Base-by-base conservation (phyloP, 1,140 invertebrate genomes). In the Meloidogyne exigua region DNA sequence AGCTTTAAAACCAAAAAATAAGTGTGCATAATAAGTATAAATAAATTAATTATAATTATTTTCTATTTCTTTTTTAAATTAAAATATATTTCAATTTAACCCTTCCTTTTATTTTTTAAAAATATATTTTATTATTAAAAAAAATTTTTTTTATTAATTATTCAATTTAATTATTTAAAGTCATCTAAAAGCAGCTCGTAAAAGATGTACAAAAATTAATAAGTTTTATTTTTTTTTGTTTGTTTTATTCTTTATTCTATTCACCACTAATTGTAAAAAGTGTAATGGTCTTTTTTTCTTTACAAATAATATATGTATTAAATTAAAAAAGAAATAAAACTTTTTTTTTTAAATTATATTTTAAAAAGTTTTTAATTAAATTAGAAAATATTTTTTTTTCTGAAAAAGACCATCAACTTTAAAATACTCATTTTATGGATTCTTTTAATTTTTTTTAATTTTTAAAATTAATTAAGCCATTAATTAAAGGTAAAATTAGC, bases 131-230 rank as follows among this genome's bases (percentile, higher is more conserved):
- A 32, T 32, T 32, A 32, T 32, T 32, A 3, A 32, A 32, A 32
- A 3, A 32, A 3, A 32, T 32, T 3, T 32, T 32, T 32, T 32
- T 32, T 32, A 3, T 32, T 32, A 32, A 32, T 32, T 32, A 32
- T 3, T 32, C 7, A 32, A 32, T 32, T 32, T 32, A 2, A n/a
- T 32, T 26, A 15, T 23, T 23, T 21, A 26, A 67, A 66, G 49
- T 57, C 49, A n/a, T 57, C 49, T 18, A 57, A 49, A 57, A 57
- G 49, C 49, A 57, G 49, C 49, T 57, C 49, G 49, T n/a, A 57
- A 57, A 57, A 57, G 18, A 9, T 57, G 49, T 57, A n/a, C 49
- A 57, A n/a, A 57, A 57, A 57, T 21, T 57, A 15, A 44, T 44
- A 49, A 18, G 18, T 49, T 49, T 49, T 57, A 44, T 15, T 44